phyloP scores from a whole-genome alignment of 2,797 vertebrate genomes.

The Echeneis naucrates region DNA sequence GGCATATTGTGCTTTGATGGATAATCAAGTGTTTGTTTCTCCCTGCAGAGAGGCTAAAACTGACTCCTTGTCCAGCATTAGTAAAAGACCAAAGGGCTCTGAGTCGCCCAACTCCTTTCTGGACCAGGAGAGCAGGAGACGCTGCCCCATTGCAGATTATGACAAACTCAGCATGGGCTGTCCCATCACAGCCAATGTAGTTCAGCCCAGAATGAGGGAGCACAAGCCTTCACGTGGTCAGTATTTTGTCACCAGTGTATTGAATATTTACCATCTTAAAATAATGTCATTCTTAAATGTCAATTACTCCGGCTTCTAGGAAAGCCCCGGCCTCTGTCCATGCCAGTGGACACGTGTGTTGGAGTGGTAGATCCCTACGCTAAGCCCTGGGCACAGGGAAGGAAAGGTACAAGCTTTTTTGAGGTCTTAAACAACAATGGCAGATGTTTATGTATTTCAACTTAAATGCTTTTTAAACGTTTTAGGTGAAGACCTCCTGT shows the following conservation, averaged over 20 bases:
- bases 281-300: not conserved
- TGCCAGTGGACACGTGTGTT: slow-evolving; percentile 93
- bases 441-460: no score
- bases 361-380: slow-evolving; percentile 87
- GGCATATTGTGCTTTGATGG: slow-evolving; percentile 21
- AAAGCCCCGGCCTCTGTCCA: slow-evolving; percentile 93
- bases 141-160: slow-evolving; percentile 87
- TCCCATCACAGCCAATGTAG: slow-evolving; percentile 85
- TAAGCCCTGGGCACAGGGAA: slow-evolving; percentile 87
- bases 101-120: slow-evolving; percentile 96
- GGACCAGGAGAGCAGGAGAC: slow-evolving; percentile 91
- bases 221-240: slow-evolving; percentile 88
- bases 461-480: no score
- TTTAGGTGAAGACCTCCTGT: slow-evolving; percentile 90
- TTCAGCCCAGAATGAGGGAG: slow-evolving; percentile 90
- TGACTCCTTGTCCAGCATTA: slow-evolving; percentile 72
- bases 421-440: no score
- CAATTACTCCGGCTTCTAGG: slow-evolving; percentile 74
- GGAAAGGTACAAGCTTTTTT: slow-evolving; percentile 84
- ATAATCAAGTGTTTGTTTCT: slow-evolving; percentile 38
- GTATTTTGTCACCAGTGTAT: slow-evolving; percentile 38
- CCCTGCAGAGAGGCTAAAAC: slow-evolving; percentile 84
- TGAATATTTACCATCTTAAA: not conserved
- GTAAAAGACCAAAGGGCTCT: slow-evolving; percentile 85
- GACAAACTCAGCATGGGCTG: slow-evolving; percentile 86